Percentiles rank a stretch among this genome's conserved stretches.
phyloP scores from a whole-genome alignment of 2,888 invertebrate species.

The Blastobasis lacticolella region DNA sequence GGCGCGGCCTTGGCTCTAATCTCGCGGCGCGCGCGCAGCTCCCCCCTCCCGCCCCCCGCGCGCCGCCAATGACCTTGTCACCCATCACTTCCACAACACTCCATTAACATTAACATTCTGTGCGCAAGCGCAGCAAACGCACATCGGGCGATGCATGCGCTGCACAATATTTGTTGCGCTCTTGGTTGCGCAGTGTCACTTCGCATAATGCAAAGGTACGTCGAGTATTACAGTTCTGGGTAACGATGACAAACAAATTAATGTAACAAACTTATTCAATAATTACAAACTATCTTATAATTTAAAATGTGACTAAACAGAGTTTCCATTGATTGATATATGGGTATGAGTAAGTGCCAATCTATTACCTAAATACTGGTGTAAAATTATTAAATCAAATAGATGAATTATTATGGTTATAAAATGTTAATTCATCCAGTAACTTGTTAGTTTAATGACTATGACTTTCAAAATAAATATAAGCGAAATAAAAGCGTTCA shows the following conservation, averaged over 20 bases:
- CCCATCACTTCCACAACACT: conserved; percentile 30
- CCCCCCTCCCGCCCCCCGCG: background rate
- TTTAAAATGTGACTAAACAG: background rate
- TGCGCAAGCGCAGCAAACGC: background rate
- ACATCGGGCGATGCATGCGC: no score
- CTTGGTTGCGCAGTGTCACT: no score
- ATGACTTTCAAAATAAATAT: conserved; percentile 39
- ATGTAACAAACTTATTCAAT: no score
- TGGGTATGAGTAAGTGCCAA: conserved; percentile 51
- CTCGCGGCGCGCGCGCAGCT: conserved; percentile 18
- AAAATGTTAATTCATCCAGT: conserved; percentile 8
- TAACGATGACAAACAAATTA: no score
- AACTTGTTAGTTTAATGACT: conserved; percentile 19
- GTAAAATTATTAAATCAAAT: conserved; percentile 31
- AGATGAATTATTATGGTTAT: conserved; percentile 24
- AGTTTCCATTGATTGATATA: conserved; percentile 16
- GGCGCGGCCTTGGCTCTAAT: background rate
- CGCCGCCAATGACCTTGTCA: conserved; percentile 53
- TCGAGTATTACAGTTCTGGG: no score
- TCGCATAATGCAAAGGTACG: no score
- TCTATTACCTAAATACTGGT: conserved; percentile 41
- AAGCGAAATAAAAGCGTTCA: conserved; percentile 36
- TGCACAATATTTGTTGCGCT: no score
- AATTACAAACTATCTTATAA: no score
- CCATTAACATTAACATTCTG: conserved; percentile 41